Evolutionary conservation across 2,797 vertebrate genomes (phyloP).

Genomic region (Bradypus variegatus): DNA sequence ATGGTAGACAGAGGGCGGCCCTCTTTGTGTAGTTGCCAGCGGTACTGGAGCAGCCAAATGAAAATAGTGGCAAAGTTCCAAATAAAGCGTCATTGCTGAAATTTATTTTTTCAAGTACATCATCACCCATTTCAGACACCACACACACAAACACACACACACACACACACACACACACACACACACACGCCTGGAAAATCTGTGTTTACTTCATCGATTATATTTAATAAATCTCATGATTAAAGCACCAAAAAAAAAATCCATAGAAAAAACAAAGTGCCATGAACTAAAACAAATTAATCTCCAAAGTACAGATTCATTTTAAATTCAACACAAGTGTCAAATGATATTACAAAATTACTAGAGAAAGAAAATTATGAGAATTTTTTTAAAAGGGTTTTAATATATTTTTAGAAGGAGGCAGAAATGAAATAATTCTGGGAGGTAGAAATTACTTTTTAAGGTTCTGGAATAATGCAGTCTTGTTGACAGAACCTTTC

Average conservation of each 20-base stretch:
- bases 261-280: neutral
- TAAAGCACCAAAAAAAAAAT: neutral
- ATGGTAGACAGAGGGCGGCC: slow-evolving; percentile 91
- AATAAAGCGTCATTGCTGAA: neutral
- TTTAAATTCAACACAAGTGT: slow-evolving; percentile 17
- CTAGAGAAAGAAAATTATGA: neutral
- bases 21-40: slow-evolving; percentile 86
- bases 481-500: neutral
- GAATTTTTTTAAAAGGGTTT: neutral
- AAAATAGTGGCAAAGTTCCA: slow-evolving; percentile 80
- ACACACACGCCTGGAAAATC: neutral
- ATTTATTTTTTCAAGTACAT: neutral
- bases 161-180: too few relatives aligned
- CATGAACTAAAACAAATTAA: neutral
- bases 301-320: neutral
- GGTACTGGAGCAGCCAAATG: slow-evolving; percentile 85
- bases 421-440: neutral
- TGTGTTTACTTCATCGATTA: slow-evolving; percentile 33
- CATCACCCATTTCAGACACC: neutral
- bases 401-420: neutral
- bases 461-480: neutral
- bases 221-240: slow-evolving; percentile 40
- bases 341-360: neutral
- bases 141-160: neutral
- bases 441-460: neutral